A percentile compares a stretch with the other conserved stretches of the same genome.
phyloP scores from a whole-genome alignment of 2,888 invertebrate genomes.

The Acanthoscelides obtectus region DNA sequence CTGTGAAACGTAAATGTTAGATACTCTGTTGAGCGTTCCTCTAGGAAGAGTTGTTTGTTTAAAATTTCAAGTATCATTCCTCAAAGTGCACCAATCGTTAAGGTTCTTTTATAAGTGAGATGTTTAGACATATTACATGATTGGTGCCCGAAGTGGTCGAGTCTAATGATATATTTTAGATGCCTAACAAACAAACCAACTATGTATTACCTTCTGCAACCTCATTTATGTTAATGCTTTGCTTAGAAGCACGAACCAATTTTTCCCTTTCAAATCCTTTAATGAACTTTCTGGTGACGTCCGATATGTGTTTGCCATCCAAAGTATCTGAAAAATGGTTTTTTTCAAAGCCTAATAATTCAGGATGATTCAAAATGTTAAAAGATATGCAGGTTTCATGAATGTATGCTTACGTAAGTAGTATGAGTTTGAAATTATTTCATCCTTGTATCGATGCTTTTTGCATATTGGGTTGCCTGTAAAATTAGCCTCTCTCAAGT shows the following conservation, averaged over 20 bases:
- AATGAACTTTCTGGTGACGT: slow-evolving; percentile 57
- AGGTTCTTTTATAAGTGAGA: too few relatives aligned
- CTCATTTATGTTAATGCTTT: slow-evolving; percentile 31
- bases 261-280: slow-evolving; percentile 58
- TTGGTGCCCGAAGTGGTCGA: too few relatives aligned
- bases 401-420: slow-evolving; percentile 51
- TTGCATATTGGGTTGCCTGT: slow-evolving; percentile 61
- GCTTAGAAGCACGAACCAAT: slow-evolving; percentile 25
- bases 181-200: background rate
- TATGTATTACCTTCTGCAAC: slow-evolving; percentile 29
- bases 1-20: too few relatives aligned
- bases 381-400: background rate
- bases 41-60: too few relatives aligned
- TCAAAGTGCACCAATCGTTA: too few relatives aligned
- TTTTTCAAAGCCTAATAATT: background rate
- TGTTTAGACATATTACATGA: too few relatives aligned
- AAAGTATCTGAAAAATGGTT: slow-evolving; percentile 50
- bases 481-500: slow-evolving; percentile 55
- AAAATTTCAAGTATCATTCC: too few relatives aligned
- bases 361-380: background rate
- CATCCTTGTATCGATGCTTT: slow-evolving; percentile 62
- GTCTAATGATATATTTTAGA: too few relatives aligned
- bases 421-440: slow-evolving; percentile 58
- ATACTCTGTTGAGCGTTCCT: too few relatives aligned
- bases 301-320: slow-evolving; percentile 57